Evolutionary conservation across 2,888 invertebrate species (phyloP), one percentile per base, ranked within the genome.

Genomic region (Lochmaea crataegi): DNA sequence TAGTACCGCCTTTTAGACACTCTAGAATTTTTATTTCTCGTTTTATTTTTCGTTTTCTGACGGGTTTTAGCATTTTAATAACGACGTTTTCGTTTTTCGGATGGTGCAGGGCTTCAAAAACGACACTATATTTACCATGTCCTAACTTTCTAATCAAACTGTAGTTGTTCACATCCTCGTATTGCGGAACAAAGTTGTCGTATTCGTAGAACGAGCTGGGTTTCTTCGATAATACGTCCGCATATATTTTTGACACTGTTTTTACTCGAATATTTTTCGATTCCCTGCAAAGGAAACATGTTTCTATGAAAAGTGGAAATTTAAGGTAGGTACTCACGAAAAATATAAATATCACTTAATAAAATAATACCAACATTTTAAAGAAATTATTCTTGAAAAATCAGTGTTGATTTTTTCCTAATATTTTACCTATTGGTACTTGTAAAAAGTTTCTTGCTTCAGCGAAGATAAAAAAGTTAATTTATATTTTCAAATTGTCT

Each of bases 111-210:
- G 83, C 86, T 76, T 86, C 86, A 67, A 87, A 87, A 1, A 87
- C 87, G 64, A 85, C 82, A 77, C 87, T 87, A 78, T 87, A 87
- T 78, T 87, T 87, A n/a, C 87, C 87, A 64, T 86, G 82, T 5
- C 87, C 87, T n/a, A 87, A 79, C 74, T 85, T 85, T 68, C 82
- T 79, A 11, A 84, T 82, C 32, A 87, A 72, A 53, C 81, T 81
- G 77, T 86, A 87, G 71, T 84, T 80, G 51, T 85, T 82, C 16
- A 83, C 81, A 51, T 83, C 80, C 57, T 86, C 85, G 9, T 77
- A 80, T 38, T 79, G 80, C 6, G 85, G 85, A 26, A 67, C 78
- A 72, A 80, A 86, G 65, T 75, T 82, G 53, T 87, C 87, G 71
- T 86, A 86, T 71, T 87, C 85, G 75, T 84, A 86, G 73, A 83